These are phyloP conservation scores for Trachymyrmex cornetzi DNA, from an alignment of 1,140 invertebrate species.

Conservation along the genomic window DNA sequence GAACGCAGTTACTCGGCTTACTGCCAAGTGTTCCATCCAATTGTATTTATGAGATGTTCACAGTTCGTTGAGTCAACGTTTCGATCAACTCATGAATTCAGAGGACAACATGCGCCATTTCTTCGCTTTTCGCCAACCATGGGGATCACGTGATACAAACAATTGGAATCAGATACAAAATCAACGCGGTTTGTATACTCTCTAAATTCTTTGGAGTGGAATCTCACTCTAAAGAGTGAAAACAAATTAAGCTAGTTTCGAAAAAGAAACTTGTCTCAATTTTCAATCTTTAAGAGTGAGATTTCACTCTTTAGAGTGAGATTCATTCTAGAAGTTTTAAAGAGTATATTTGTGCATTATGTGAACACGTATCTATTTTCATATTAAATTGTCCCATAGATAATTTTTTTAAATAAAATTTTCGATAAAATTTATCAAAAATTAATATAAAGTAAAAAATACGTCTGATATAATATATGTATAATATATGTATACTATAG, in stretches of 20 bases:
- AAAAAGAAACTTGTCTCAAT: too few relatives aligned
- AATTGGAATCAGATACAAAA: not conserved
- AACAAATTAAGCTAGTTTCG: too few relatives aligned
- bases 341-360: not conserved
- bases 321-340: too few relatives aligned
- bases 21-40: conserved; percentile 41
- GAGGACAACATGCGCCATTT: not conserved
- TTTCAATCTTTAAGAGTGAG: too few relatives aligned
- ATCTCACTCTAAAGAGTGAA: too few relatives aligned
- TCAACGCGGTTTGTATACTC: not conserved
- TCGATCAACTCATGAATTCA: not conserved
- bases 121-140: too few relatives aligned
- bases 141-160: not conserved
- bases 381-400: not conserved
- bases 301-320: too few relatives aligned
- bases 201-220: too few relatives aligned
- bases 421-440: not conserved
- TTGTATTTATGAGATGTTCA: conserved; percentile 60
- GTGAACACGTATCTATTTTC: not conserved
- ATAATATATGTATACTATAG: too few relatives aligned
- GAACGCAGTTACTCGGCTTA: conserved; percentile 48
- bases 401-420: not conserved
- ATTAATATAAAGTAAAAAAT: not conserved
- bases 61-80: conserved; percentile 31
- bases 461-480: too few relatives aligned